Percentiles rank a stretch among this genome's conserved stretches.
phyloP scores from a whole-genome alignment of 1,140 invertebrate species.

The Sarcophaga bullata region DNA sequence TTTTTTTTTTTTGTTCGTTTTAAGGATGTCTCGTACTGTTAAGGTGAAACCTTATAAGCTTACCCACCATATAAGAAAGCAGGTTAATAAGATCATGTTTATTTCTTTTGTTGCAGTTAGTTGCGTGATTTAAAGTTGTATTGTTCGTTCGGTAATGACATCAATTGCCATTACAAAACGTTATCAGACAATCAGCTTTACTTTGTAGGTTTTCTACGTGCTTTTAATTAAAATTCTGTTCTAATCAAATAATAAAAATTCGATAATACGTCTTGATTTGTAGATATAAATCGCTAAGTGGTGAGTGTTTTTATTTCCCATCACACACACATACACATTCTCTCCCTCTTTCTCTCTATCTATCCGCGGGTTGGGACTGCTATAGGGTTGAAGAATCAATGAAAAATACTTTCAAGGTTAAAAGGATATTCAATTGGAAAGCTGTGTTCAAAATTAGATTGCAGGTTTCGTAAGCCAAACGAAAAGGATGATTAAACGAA shows the following conservation, averaged over 20 bases:
- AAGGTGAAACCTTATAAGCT: background rate
- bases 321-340: too few relatives aligned
- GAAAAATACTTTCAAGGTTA: background rate
- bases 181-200: background rate
- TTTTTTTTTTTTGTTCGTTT: background rate
- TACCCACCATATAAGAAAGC: background rate
- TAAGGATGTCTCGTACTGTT: conserved; percentile 3
- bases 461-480: too few relatives aligned
- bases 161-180: background rate
- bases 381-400: background rate
- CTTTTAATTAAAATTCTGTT: conserved; percentile 38
- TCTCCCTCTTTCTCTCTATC: too few relatives aligned
- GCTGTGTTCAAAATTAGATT: too few relatives aligned
- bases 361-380: background rate
- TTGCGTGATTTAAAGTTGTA: conserved; percentile 12
- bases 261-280: conserved; percentile 35
- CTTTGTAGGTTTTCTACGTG: conserved; percentile 18
- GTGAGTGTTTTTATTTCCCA: background rate
- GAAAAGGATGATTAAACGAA: too few relatives aligned
- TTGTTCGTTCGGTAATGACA: background rate
- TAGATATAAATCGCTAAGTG: background rate
- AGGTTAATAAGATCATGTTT: background rate
- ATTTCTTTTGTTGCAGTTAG: background rate
- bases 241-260: conserved; percentile 35
- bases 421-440: background rate